Conservation (phyloP, 2,113 vertebrate genomes). For the Odocoileus virginianus region DNA sequence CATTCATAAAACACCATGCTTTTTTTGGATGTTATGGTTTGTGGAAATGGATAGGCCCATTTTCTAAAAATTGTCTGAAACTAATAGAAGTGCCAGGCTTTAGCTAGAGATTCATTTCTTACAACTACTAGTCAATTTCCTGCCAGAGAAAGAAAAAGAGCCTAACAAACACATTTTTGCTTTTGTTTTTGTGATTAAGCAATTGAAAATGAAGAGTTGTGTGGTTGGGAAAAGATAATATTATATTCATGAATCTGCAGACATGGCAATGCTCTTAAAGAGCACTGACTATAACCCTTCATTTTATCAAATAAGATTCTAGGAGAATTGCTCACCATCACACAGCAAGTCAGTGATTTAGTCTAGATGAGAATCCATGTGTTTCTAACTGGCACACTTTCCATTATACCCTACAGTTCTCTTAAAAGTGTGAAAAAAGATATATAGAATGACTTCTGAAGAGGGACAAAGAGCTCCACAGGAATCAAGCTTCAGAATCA, state of each 20-base stretch:
- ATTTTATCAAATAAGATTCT: not conserved
- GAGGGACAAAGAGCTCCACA: not conserved
- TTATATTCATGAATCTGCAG: not conserved
- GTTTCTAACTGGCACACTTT: not conserved
- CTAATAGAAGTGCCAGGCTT: not conserved
- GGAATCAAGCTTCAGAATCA: not conserved
- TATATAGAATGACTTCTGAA: not conserved
- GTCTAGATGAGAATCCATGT: not conserved
- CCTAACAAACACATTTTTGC: not conserved
- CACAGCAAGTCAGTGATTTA: not conserved
- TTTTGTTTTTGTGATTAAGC: not conserved
- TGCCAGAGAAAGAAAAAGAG: not conserved
- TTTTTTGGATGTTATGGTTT: not conserved
- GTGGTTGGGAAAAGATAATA: not conserved
- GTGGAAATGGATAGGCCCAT: not conserved
- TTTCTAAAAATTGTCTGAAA: not conserved
- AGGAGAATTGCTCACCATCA: not conserved
- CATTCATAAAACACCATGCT: not conserved
- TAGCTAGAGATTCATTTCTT: slow-evolving; percentile 37
- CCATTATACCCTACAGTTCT: not conserved
- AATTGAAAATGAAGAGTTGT: not conserved
- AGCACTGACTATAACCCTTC: not conserved
- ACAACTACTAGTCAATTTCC: not conserved
- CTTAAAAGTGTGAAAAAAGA: not conserved
- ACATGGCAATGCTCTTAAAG: not conserved